phyloP scores from a whole-genome alignment of 2,113 vertebrate species.

The Podarcis cretensis region DNA sequence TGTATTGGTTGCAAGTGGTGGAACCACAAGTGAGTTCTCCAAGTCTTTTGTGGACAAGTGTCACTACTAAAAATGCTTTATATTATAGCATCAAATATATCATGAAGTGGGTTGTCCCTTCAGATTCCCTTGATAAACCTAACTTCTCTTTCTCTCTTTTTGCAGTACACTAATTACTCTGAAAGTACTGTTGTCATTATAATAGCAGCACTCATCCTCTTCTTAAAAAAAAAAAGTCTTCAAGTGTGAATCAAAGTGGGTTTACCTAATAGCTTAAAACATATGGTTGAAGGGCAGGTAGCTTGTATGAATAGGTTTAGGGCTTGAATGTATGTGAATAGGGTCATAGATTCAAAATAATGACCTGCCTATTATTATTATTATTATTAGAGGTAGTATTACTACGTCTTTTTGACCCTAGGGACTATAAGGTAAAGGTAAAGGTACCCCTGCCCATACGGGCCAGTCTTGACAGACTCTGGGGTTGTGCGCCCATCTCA shows the following conservation, averaged over 20 bases:
- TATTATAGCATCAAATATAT: not conserved
- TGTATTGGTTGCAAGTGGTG: slow-evolving; percentile 40
- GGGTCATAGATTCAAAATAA: accelerated
- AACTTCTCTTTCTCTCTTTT: not conserved
- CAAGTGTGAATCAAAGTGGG: not conserved
- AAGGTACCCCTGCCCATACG: too few relatives aligned
- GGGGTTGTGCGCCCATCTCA: too few relatives aligned
- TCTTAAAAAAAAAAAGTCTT: not conserved
- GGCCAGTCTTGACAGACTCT: too few relatives aligned
- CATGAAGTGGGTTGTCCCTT: not conserved
- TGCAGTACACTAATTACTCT: not conserved
- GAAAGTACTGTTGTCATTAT: not conserved
- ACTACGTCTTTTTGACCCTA: not conserved
- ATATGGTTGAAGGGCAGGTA: not conserved
- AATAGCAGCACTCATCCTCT: not conserved
- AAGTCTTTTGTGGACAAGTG: slow-evolving; percentile 42
- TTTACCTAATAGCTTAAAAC: not conserved
- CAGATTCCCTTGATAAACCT: not conserved
- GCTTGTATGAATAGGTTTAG: not conserved
- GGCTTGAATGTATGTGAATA: not conserved
- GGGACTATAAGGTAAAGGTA: too few relatives aligned
- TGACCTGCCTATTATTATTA: not conserved
- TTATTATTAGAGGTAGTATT: not conserved
- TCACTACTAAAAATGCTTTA: slow-evolving; percentile 1
- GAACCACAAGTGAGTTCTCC: slow-evolving; percentile 42